Conservation (phyloP, 2,797 vertebrate species). For the Acipenser transmontanus region DNA sequence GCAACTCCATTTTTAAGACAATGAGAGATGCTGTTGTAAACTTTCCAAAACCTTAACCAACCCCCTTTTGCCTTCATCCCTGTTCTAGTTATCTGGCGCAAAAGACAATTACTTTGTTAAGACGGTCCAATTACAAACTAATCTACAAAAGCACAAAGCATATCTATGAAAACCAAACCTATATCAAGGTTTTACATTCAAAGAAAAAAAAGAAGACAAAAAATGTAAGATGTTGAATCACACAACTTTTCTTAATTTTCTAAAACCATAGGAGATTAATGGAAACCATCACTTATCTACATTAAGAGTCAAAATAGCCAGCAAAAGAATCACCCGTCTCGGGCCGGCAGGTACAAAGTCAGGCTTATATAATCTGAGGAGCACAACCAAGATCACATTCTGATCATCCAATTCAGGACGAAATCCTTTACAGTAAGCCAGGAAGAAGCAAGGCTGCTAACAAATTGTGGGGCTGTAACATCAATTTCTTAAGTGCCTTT, state of each 20-base stretch:
- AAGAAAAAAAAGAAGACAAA: too few species aligned
- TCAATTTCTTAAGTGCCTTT: constrained; percentile 99
- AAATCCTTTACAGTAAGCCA: constrained; percentile 78
- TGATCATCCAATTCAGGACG: constrained; percentile 98
- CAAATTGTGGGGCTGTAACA: constrained; percentile 83
- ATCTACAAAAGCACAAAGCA: too few species aligned
- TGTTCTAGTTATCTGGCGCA: too few species aligned
- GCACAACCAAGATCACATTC: constrained; percentile 89
- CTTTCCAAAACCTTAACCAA: too few species aligned
- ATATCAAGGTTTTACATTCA: too few species aligned
- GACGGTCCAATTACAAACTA: too few species aligned
- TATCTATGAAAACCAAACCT: too few species aligned
- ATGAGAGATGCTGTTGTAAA: too few species aligned
- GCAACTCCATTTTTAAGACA: too few species aligned
- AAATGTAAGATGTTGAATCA: too few species aligned
- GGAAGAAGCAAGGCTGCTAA: constrained; percentile 79
- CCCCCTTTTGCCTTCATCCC: too few species aligned
- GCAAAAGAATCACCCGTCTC: constrained; percentile 63
- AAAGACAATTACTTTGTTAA: too few species aligned
- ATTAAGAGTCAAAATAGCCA: constrained; percentile 85
- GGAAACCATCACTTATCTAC: constrained; percentile 96
- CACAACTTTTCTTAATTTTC: constrained; percentile 57
- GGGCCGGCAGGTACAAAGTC: constrained; percentile 79
- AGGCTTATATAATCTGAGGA: constrained; percentile 88
- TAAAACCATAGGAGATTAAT: constrained; percentile 75